A percentile compares a stretch with the other conserved stretches of the same genome.
These are phyloP conservation scores for Petrocephalus zakoni DNA, from an alignment of 2,113 vertebrate species.

Conservation along the genomic window DNA sequence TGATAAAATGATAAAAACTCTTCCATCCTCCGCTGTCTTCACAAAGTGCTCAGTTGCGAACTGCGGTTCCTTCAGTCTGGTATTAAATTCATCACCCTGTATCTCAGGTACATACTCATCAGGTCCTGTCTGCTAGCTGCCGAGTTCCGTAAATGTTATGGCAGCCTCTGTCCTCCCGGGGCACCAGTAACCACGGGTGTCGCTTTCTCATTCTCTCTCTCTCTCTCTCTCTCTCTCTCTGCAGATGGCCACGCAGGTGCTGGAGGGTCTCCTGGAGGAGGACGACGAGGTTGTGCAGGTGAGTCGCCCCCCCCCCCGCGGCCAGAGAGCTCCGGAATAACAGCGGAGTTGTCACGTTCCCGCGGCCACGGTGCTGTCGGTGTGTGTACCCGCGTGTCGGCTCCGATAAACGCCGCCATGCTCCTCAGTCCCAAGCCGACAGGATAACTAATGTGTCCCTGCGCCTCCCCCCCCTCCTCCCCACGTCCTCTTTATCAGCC, in stretches of 20 bases:
- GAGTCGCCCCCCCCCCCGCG: constrained; percentile 19
- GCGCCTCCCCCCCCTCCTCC: neutral
- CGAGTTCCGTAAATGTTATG: neutral
- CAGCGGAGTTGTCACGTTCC: neutral
- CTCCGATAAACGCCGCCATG: too few relatives aligned
- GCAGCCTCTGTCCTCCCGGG: neutral
- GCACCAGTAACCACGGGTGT: neutral
- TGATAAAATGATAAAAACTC: neutral
- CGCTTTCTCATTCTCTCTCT: neutral
- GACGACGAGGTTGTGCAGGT: constrained; percentile 75
- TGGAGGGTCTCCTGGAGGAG: constrained; percentile 68
- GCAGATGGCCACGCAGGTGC: constrained; percentile 62
- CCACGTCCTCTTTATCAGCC: neutral
- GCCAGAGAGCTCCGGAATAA: neutral
- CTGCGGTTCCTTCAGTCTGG: neutral
- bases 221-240: neutral
- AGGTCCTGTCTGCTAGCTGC: neutral
- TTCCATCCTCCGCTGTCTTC: neutral
- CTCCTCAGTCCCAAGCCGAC: neutral
- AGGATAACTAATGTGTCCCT: neutral
- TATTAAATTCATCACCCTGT: neutral
- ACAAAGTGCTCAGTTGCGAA: neutral
- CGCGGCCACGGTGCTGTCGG: neutral
- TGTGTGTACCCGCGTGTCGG: neutral
- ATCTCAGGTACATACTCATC: neutral